Base-by-base conservation (phyloP, 2,113 vertebrate genomes). In the Alligator sinensis region DNA sequence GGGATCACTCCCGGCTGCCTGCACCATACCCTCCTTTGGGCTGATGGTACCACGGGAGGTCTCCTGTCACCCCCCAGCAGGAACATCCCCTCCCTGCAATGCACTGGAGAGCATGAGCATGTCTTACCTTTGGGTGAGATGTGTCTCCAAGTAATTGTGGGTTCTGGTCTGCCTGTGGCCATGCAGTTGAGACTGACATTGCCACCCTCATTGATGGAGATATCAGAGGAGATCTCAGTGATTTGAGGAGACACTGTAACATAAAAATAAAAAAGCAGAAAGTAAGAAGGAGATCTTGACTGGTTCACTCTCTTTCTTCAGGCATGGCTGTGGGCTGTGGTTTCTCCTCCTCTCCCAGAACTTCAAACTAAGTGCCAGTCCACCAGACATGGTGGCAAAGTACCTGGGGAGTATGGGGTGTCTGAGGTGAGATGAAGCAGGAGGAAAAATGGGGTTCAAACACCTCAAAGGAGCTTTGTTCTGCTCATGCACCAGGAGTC, bases 201-300 rank as follows among this genome's bases (percentile, higher is more conserved):
- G 97, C 98, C 99, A 0, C 99, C 99, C 97, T 99, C 99, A 0
- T 99, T 99, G 96, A 99, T 99, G 61, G 99, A 99, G 96, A 99
- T 96, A 96, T 99, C 99, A 59, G 98, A 98, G 86, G 99, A 99
- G 96, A 99, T 99, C 96, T 99, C 99, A 8, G 96, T 98, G 97
- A 99, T 99, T 98, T 98, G 99, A 24, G 99, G 99, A 86, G 99
- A 99, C 89, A 99, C 99, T 99, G 98, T 70, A 96, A 95, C n/a
- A 92, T 8, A 98, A 95, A 28, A 92, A 47, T 98, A 10, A 96
- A 86, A 96, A 88, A 95, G 72, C 61, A 38, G 30, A 75, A 86
- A 61, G 64, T 92, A 72, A 92, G 81, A 92, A 70, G 74, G n/a
- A n/a, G 77, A 22, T 6, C 0, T 0, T 6, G 15, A 90, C 94